Conservation (phyloP, 2,113 vertebrate species). For the Charadrius vociferus region DNA sequence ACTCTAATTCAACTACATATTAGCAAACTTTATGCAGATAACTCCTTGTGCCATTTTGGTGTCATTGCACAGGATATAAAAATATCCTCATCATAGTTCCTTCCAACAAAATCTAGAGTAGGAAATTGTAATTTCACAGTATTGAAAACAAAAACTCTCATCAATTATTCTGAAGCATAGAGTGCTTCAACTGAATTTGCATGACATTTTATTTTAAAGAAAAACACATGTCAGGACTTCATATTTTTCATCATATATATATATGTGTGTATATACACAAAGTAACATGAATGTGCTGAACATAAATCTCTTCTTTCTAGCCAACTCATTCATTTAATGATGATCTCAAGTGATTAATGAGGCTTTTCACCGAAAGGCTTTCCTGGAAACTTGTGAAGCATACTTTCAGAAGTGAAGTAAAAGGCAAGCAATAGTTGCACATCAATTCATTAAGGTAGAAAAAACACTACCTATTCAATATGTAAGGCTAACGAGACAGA, state of each 20-base stretch:
- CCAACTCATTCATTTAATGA: not conserved
- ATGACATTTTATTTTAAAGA: not conserved
- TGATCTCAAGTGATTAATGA: not conserved
- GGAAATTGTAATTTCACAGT: not conserved
- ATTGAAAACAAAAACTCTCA: not conserved
- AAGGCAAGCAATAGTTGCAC: not conserved
- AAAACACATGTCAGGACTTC: not conserved
- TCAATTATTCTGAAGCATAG: not conserved
- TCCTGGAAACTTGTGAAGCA: not conserved
- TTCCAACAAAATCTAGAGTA: not conserved
- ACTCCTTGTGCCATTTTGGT: not conserved
- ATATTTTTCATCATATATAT: not conserved
- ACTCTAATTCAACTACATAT: not conserved
- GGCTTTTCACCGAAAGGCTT: not conserved
- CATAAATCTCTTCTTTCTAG: not conserved
- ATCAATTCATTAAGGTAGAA: not conserved
- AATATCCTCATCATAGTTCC: not conserved
- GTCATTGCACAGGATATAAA: not conserved
- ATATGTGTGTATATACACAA: not conserved
- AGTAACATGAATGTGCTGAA: not conserved
- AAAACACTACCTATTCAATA: not conserved
- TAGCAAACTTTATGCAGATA: not conserved
- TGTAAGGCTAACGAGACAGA: not conserved
- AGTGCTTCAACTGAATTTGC: not conserved
- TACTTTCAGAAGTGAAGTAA: not conserved